Base-by-base conservation (phyloP, 2,888 invertebrate genomes). In the Endomychus coccineus region DNA sequence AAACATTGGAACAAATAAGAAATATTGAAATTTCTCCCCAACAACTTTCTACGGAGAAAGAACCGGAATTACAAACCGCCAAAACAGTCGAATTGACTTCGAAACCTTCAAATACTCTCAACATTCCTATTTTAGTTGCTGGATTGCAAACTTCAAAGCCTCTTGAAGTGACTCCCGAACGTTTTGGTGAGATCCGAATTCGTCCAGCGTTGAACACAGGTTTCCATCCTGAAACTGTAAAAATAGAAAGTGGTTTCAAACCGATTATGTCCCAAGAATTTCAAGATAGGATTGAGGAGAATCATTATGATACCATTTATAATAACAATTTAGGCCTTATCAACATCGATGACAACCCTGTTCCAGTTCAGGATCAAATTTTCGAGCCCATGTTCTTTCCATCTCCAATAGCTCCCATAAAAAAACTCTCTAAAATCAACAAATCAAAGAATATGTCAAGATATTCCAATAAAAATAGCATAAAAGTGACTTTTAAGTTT, bases 361-460 rank as follows among this genome's bases (percentile, higher is more conserved):
- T n/a, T n/a, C n/a, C n/a, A n/a, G n/a, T n/a, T n/a, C n/a, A n/a
- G n/a, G 74, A 76, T 0, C 75, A 82, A 57, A 71, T 72, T 27
- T 85, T 86, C 55, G 83, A 84, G 50, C 86, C 86, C 0, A 81
- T 86, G 70, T 87, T 86, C 49, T 78, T 86, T 48, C 83, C 86
- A 1, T 85, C 86, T 1, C 84, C 85, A 1, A 73, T 75, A 7
- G 83, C 83, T 49, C 77, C 77, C 51, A 53, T 52, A 13, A 32
- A 42, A 3, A 71, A 49, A 38, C 68, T 42, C 6, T n/a, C 6
- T 46, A 71, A 60, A 51, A 69, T 11, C 23, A 39, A 22, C 22
- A 52, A 50, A 39, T 10, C 44, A 10, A 36, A 31, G 5, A 49
- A 50, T 27, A 36, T 43, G 67, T 69, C 43, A 65, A 67, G 3